Evolutionary conservation across 2,113 vertebrate species (phyloP).

Genomic region (Oophaga pumilio): DNA sequence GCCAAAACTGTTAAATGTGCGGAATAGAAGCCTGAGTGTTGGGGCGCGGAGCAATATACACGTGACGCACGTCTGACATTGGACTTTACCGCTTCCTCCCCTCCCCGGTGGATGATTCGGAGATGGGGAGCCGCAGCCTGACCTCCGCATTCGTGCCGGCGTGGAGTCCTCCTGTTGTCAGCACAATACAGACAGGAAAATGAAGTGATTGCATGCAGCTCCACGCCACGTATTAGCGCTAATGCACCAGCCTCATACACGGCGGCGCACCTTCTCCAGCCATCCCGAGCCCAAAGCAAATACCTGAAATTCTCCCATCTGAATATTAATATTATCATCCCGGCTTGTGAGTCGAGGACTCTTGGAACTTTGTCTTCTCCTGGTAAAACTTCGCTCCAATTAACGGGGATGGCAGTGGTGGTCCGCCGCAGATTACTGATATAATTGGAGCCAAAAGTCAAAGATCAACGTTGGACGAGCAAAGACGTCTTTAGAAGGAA

Average conservation of each 20-base stretch:
- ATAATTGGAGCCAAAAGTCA: constrained; percentile 42
- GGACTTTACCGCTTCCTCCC: neutral
- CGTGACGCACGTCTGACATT: no score
- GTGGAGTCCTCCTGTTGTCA: neutral
- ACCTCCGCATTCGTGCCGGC: neutral
- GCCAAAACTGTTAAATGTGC: no score
- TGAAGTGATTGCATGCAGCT: constrained; percentile 11
- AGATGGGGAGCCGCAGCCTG: neutral
- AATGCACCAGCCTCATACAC: neutral
- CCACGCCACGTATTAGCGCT: neutral
- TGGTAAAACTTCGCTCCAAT: constrained; percentile 5
- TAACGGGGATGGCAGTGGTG: neutral
- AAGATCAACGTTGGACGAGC: neutral
- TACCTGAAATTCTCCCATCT: neutral
- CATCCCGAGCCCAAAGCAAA: neutral
- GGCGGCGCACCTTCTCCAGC: neutral
- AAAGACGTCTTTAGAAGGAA: neutral
- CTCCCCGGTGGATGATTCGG: neutral
- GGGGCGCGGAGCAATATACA: no score
- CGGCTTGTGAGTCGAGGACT: neutral
- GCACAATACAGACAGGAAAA: neutral
- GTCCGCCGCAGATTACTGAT: neutral
- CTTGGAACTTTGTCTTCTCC: neutral
- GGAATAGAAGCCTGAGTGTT: no score
- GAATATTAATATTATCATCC: neutral